Percentiles rank a stretch among this genome's conserved stretches.
These are phyloP conservation scores for Echinarachnius parma DNA, from an alignment of 53 echinoderm and acorn worm genomes.

Conservation along the genomic window DNA sequence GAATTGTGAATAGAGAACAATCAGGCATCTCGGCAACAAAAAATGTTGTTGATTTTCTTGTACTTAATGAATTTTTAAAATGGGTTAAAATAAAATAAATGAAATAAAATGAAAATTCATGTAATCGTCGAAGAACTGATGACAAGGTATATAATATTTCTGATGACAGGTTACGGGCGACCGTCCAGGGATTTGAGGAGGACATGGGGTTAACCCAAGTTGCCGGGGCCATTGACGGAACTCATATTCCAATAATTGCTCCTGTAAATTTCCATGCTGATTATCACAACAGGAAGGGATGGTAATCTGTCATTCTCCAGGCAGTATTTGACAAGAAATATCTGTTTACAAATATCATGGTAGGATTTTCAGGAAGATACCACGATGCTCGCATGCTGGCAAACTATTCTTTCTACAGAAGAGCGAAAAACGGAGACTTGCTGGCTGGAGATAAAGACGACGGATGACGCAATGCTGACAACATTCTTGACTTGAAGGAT, in stretches of 20 bases:
- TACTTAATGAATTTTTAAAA: too few species aligned
- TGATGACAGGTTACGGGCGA: not conserved
- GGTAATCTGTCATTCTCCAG: constrained; percentile 32
- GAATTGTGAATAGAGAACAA: constrained; percentile 7
- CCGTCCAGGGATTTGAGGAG: constrained; percentile 4
- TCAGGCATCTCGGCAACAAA: constrained; percentile 8
- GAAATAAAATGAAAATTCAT: too few species aligned
- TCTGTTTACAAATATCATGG: constrained; percentile 8
- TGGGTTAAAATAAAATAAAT: too few species aligned
- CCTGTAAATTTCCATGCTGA: constrained; percentile 43
- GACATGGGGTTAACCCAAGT: constrained; percentile 6
- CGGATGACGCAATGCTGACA: too few species aligned
- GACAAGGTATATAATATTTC: not conserved
- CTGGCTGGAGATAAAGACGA: too few species aligned
- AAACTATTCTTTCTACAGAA: not conserved
- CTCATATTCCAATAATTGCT: constrained; percentile 50
- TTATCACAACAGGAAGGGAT: constrained; percentile 39
- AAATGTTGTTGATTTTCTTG: too few species aligned
- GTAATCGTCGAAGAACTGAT: constrained; percentile 13
- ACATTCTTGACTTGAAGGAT: too few species aligned
- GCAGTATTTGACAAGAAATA: constrained; percentile 46
- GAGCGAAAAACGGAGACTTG: not conserved
- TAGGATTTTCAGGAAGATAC: constrained; percentile 15
- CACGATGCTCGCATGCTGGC: constrained; percentile 28
- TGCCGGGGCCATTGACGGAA: constrained; percentile 64